Conservation (phyloP, 2,888 invertebrate genomes). For the Metopia argyrocephala region DNA sequence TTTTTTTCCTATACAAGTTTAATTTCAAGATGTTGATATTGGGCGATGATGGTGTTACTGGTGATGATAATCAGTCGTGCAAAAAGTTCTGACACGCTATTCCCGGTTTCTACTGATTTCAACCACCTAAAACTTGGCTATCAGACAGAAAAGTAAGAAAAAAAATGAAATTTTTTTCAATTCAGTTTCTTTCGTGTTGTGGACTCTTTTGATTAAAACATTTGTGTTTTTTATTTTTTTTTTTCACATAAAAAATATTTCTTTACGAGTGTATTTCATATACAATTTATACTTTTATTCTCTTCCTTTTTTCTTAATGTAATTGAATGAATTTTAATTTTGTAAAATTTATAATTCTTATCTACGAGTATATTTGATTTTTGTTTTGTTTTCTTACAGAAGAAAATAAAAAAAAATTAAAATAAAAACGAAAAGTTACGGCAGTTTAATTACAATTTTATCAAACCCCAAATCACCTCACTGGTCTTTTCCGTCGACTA, state of each 20-base stretch:
- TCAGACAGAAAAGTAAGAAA: background rate
- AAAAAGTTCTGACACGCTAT: conserved; percentile 74
- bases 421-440: conserved; percentile 31
- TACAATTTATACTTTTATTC: conserved; percentile 20
- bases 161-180: background rate
- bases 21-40: conserved; percentile 27
- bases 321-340: conserved; percentile 51
- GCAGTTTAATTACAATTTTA: conserved; percentile 46
- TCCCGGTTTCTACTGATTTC: background rate
- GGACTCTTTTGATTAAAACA: background rate
- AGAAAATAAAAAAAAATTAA: conserved; percentile 8
- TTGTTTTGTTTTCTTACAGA: conserved; percentile 31
- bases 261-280: too few relatives aligned
- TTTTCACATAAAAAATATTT: conserved; percentile 23
- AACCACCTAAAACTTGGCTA: conserved; percentile 24
- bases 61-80: conserved; percentile 72
- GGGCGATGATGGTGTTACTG: conserved; percentile 58
- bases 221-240: too few relatives aligned
- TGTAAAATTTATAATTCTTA: conserved; percentile 44
- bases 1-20: background rate
- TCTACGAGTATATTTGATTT: too few relatives aligned
- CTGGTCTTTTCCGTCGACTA: too few relatives aligned
- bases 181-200: background rate
- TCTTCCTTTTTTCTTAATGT: conserved; percentile 32
- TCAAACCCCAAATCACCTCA: conserved; percentile 1